Percentiles rank a stretch among this genome's conserved stretches.
These are phyloP conservation scores for Agrilus biguttatus DNA, from an alignment of 2,888 invertebrate species.

Conservation along the genomic window DNA sequence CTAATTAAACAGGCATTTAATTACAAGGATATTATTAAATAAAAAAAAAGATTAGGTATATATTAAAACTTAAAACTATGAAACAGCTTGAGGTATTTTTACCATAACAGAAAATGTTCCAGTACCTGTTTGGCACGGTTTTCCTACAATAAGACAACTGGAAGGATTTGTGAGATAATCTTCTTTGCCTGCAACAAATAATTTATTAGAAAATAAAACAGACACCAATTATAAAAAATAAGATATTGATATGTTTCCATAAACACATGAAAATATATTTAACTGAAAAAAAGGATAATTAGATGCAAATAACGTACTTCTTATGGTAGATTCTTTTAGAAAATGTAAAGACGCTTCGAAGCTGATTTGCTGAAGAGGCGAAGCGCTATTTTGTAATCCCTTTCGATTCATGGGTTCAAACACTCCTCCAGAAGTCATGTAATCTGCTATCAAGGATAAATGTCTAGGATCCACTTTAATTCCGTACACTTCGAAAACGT, in stretches of 20 bases:
- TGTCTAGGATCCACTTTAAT: slow-evolving; percentile 92
- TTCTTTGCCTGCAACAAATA: slow-evolving; percentile 41
- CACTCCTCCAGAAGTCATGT: slow-evolving; percentile 90
- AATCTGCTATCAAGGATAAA: slow-evolving; percentile 85
- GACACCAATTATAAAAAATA: not conserved
- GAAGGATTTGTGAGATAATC: slow-evolving; percentile 76
- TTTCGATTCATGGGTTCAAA: slow-evolving; percentile 82
- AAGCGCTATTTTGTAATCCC: slow-evolving; percentile 81
- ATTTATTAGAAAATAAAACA: not conserved
- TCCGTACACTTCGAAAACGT: slow-evolving; percentile 94
- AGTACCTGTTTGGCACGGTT: slow-evolving; percentile 70
- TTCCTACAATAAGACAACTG: slow-evolving; percentile 74
- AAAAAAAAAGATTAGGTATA: no score
- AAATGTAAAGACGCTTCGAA: slow-evolving; percentile 89
- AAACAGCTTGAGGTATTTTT: no score
- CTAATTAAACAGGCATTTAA: no score
- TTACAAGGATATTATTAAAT: no score
- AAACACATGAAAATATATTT: not conserved
- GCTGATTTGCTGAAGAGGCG: slow-evolving; percentile 95
- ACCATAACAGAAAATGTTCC: slow-evolving; percentile 44
- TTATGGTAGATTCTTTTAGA: slow-evolving; percentile 59
- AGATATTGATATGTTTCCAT: not conserved
- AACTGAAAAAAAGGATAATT: not conserved
- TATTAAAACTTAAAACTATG: no score
- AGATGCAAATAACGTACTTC: slow-evolving; percentile 29